These are phyloP conservation scores for Festucalex cinctus DNA, from an alignment of 2,113 vertebrate species.

Conservation along the genomic window DNA sequence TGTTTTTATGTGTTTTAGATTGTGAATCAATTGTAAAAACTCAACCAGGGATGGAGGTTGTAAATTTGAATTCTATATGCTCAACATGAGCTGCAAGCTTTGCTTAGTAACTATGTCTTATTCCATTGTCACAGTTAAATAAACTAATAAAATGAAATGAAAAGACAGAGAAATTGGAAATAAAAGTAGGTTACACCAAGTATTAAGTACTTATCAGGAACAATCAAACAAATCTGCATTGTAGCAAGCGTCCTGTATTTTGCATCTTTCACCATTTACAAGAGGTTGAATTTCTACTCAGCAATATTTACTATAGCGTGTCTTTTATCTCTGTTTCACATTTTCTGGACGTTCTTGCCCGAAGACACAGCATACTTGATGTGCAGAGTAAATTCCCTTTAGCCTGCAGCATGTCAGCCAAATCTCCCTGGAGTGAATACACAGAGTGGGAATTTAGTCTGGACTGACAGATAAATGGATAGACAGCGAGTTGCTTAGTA, in stretches of 20 bases:
- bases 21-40: no score
- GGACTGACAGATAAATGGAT: constrained; percentile 30
- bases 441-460: constrained; percentile 19
- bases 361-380: constrained; percentile 45
- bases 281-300: background rate
- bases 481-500: constrained; percentile 11
- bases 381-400: constrained; percentile 54
- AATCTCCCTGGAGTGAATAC: constrained; percentile 35
- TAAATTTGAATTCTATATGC: no score
- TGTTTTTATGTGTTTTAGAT: no score
- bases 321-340: constrained; percentile 10
- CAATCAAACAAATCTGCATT: constrained; percentile 21
- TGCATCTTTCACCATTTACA: constrained; percentile 1
- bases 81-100: no score
- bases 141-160: no score
- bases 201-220: constrained; percentile 3
- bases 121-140: no score
- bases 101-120: no score
- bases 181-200: no score
- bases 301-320: background rate
- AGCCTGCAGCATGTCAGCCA: constrained; percentile 39
- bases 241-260: background rate
- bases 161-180: no score
- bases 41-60: no score
- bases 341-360: constrained; percentile 18